Evolutionary conservation across 30 jellyfish, hydroid and myxozoan species (phyloP).

Genomic region (Mastigias papua): DNA sequence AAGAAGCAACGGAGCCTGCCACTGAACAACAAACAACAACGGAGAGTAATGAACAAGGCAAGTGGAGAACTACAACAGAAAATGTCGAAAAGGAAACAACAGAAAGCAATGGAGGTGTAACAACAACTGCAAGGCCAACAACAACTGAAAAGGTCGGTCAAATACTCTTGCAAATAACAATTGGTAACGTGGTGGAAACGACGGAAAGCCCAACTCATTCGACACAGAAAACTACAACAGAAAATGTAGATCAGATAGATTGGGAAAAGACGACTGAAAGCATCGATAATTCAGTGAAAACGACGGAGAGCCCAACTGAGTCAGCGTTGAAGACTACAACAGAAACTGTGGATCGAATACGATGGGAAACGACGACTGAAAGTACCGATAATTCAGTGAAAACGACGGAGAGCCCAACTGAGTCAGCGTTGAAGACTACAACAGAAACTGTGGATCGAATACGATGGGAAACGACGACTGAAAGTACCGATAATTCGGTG

Average conservation of each 20-base stretch:
- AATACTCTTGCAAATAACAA: not conserved
- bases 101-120: not conserved
- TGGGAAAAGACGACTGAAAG: conserved; percentile 11
- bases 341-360: not conserved
- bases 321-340: conserved; percentile 6
- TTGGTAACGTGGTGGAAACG: not conserved
- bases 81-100: not conserved
- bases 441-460: conserved; percentile 3
- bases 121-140: conserved; percentile 7
- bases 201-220: not conserved
- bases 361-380: conserved; percentile 14
- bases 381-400: not conserved
- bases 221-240: conserved; percentile 23
- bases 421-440: conserved; percentile 10
- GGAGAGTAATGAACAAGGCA: not conserved
- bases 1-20: not conserved
- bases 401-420: conserved; percentile 32
- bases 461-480: conserved; percentile 13
- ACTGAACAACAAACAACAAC: not conserved
- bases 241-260: not conserved
- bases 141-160: conserved; percentile 11
- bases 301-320: not conserved
- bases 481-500: not conserved
- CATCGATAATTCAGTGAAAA: not conserved
- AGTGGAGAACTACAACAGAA: conserved; percentile 1